Base-by-base conservation (phyloP, 1,140 invertebrate genomes). In the Acromyrmex echinatior region DNA sequence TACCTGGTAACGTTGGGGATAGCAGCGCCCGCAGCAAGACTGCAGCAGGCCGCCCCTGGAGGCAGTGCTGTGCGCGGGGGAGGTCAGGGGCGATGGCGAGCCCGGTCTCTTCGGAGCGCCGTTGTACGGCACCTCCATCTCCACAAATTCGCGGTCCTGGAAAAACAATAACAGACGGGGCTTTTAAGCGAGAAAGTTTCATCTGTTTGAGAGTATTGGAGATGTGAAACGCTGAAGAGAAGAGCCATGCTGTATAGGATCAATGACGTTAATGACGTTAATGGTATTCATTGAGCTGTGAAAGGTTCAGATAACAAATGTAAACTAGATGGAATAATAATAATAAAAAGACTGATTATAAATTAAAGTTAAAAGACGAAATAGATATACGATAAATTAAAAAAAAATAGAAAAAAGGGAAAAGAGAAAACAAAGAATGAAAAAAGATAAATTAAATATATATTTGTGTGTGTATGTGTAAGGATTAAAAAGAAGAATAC, bases 121-220 rank as follows among this genome's bases (percentile, higher is more conserved):
- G 95, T 99, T 99, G 96, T 97, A 99, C 14, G 98, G 98, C 93
- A 98, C 97, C 93, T 99, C 99, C 96, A 99, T 97, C 95, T 99
- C 99, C 84, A 99, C 98, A 96, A 99, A 99, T 96, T 99, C 98
- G 80, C 99, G 97, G 96, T 99, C 98, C 98, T 99, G 96, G 63
- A 96, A 84, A 82, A 51, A 74, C 16, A 62, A 49, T 39, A 39
- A 84, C 53, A 84, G 14, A 76, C 39, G 10, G 18, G 3, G 21
- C 53, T 53, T 31, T 76, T 82, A 25, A 39, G 35, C n/a, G 18
- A 31, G 25, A 49, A 3, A 1, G 9, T 16, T 45, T 18, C n/a
- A 35, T 21, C 28, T 0, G 45, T 45, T 45, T 45, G 0, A 21
- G 6, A 3, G n/a, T 25, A 4, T 77, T 56, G 18, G 4, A 31